Conservation (phyloP, 2,888 invertebrate genomes). For the Melanchra persicariae region DNA sequence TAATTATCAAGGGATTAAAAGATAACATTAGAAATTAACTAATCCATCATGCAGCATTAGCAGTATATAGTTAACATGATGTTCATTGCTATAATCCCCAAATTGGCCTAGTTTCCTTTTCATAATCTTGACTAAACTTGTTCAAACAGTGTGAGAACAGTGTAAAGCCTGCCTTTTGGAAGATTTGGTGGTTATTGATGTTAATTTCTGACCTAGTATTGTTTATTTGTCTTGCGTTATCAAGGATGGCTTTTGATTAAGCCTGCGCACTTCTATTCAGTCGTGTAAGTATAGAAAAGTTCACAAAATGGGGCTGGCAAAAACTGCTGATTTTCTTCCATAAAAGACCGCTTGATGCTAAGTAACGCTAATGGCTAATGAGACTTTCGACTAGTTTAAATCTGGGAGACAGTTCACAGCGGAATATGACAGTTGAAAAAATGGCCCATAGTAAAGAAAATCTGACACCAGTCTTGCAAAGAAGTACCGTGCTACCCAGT, state of each 20-base stretch:
- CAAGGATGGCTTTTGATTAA: not conserved
- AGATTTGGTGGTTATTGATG: constrained; percentile 32
- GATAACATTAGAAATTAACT: constrained; percentile 23
- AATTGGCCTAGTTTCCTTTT: constrained; percentile 19
- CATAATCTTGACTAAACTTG: constrained; percentile 23
- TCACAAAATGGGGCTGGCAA: too few species aligned
- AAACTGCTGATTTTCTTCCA: too few species aligned
- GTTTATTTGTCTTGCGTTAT: constrained; percentile 10
- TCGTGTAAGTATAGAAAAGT: not conserved
- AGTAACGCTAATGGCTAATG: too few species aligned
- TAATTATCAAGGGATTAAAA: constrained; percentile 35
- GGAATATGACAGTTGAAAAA: too few species aligned
- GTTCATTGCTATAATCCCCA: constrained; percentile 34
- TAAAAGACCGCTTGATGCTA: too few species aligned
- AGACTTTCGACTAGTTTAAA: too few species aligned
- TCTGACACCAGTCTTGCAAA: too few species aligned
- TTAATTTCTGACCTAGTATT: constrained; percentile 26
- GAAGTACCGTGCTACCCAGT: too few species aligned
- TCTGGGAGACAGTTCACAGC: too few species aligned
- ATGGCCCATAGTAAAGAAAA: too few species aligned
- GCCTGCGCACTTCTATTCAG: not conserved
- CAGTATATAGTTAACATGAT: not conserved
- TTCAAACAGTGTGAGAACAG: constrained; percentile 18
- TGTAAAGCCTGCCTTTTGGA: not conserved
- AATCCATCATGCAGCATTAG: constrained; percentile 32